These are phyloP conservation scores for Ashinkailepas kermadecensis DNA, from an alignment of 2,888 invertebrate genomes.

Conservation along the genomic window DNA sequence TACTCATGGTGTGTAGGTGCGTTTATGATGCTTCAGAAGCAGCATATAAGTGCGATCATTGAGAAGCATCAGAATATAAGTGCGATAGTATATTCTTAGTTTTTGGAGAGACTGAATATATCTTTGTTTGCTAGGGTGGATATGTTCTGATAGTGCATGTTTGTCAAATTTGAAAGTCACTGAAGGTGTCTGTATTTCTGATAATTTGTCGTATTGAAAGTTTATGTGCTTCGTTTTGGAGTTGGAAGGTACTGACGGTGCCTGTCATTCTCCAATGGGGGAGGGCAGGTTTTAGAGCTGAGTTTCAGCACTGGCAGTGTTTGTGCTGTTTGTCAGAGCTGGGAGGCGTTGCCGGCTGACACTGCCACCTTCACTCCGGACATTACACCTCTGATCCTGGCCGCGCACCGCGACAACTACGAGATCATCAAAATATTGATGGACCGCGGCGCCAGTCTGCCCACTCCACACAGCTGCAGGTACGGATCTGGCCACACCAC, in stretches of 20 bases:
- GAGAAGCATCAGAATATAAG: too few species aligned
- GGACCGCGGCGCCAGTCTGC: conserved; percentile 87
- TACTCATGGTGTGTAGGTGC: too few species aligned
- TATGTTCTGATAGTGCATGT: not conserved
- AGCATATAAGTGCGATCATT: too few species aligned
- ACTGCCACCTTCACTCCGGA: conserved; percentile 94
- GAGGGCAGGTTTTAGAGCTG: conserved; percentile 59
- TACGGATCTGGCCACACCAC: conserved; percentile 38
- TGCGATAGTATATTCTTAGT: too few species aligned
- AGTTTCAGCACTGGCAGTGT: conserved; percentile 73
- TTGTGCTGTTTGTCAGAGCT: conserved; percentile 56
- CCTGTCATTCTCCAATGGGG: too few species aligned
- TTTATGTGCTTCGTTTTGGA: too few species aligned
- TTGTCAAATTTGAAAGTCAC: not conserved
- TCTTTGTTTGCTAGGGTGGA: too few species aligned
- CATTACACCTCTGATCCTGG: conserved; percentile 92
- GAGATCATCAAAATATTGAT: conserved; percentile 97
- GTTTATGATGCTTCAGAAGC: too few species aligned
- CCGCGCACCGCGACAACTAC: conserved; percentile 96
- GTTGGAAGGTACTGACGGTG: too few species aligned
- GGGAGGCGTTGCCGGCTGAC: conserved; percentile 84
- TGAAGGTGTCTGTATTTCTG: not conserved
- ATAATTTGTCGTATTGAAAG: not conserved
- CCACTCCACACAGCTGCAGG: conserved; percentile 91
- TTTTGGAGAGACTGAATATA: too few species aligned